These are phyloP conservation scores for Pollenia labialis DNA, from an alignment of 2,888 invertebrate genomes.

Conservation along the genomic window DNA sequence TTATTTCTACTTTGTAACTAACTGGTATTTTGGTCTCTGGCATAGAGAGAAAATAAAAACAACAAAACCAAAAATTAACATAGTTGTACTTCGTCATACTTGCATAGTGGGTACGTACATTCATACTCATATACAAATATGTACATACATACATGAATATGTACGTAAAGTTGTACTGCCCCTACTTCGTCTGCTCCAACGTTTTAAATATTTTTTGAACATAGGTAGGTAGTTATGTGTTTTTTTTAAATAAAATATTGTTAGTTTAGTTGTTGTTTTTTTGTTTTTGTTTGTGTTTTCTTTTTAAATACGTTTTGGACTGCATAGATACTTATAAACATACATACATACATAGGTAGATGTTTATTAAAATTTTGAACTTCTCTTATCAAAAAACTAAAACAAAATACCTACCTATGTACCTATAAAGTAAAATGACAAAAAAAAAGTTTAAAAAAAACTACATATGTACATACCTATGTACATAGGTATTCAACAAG, in stretches of 20 bases:
- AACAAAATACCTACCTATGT: neutral
- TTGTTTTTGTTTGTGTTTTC: neutral
- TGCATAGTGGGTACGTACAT: conserved; percentile 11
- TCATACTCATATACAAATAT: neutral
- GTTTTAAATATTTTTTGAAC: neutral
- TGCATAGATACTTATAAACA: no score
- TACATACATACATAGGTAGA: neutral
- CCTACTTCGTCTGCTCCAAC: neutral
- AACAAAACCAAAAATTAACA: conserved; percentile 40
- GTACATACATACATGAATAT: neutral
- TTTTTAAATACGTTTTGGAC: no score
- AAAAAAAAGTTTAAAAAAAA: conserved; percentile 7
- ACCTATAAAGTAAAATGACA: conserved; percentile 5
- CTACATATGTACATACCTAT: no score
- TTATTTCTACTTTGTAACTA: conserved; percentile 66
- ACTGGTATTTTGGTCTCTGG: conserved; percentile 69
- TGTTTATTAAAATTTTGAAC: conserved; percentile 36
- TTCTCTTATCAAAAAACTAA: conserved; percentile 20
- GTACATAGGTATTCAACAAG: conserved; percentile 23
- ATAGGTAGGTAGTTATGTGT: neutral
- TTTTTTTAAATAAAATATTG: conserved; percentile 29
- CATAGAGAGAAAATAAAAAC: conserved; percentile 51
- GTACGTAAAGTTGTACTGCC: neutral
- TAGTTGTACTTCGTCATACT: conserved; percentile 43
- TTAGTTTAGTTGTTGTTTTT: conserved; percentile 4